Evolutionary conservation across 2,113 vertebrate genomes (phyloP).

Genomic region (Nestor notabilis): DNA sequence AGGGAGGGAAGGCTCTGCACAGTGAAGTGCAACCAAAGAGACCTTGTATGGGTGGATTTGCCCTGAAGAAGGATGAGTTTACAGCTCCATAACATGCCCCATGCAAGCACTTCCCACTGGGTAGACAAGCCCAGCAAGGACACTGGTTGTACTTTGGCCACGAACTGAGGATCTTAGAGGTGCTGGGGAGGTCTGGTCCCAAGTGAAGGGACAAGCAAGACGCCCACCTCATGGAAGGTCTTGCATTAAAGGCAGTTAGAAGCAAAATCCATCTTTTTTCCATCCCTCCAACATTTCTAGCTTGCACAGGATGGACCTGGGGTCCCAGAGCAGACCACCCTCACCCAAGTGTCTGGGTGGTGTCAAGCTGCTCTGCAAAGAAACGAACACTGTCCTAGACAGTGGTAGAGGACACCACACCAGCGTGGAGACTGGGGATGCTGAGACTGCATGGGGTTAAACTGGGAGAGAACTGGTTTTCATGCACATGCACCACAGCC

Average conservation of each 20-base stretch:
- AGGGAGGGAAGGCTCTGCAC: not conserved
- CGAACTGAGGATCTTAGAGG: not conserved
- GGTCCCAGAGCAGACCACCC: not conserved
- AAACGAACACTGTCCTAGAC: not conserved
- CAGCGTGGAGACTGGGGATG: not conserved
- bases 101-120: accelerated
- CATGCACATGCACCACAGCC: accelerated
- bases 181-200: not conserved
- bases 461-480: not conserved
- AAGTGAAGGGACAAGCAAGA: not conserved
- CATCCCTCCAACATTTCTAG: not conserved
- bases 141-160: not conserved
- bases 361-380: not conserved
- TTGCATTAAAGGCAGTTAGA: accelerated
- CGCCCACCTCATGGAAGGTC: not conserved
- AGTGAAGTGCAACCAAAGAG: not conserved
- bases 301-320: not conserved
- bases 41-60: accelerated
- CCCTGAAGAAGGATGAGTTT: not conserved
- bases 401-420: not conserved
- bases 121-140: not conserved
- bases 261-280: not conserved
- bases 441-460: not conserved
- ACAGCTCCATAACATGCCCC: accelerated
- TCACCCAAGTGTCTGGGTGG: not conserved